Percentiles rank a stretch among this genome's conserved stretches.
These are phyloP conservation scores for Sporophila hypoxantha DNA, from an alignment of 2,113 vertebrate genomes.

Conservation along the genomic window DNA sequence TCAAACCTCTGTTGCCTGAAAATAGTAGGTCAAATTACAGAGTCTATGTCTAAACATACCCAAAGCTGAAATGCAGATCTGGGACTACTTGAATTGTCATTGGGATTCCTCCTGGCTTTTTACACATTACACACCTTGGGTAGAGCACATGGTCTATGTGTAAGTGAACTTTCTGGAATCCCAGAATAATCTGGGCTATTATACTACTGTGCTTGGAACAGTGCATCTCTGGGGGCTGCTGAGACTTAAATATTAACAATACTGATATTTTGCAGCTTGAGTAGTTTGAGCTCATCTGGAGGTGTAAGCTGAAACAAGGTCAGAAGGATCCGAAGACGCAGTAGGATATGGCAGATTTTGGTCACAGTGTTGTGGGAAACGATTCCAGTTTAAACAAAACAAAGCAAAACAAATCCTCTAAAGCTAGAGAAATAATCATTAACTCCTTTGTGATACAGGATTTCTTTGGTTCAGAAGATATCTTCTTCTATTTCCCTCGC, in stretches of 20 bases:
- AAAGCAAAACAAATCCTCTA: constrained; percentile 33
- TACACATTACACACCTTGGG: not conserved
- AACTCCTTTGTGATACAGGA: constrained; percentile 49
- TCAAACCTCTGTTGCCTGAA: not conserved
- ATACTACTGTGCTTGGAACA: not conserved
- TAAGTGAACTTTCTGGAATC: not conserved
- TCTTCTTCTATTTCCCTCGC: not conserved
- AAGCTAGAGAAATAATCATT: constrained; percentile 56
- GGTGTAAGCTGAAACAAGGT: not conserved
- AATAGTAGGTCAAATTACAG: not conserved
- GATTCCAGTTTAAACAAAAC: constrained; percentile 27
- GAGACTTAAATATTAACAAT: not conserved
- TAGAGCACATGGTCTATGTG: not conserved
- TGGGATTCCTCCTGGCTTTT: not conserved
- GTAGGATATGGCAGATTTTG: constrained; percentile 5
- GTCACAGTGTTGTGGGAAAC: constrained; percentile 15
- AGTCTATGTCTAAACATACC: not conserved
- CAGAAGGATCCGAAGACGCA: not conserved
- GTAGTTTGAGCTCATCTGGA: not conserved
- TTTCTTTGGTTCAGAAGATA: constrained; percentile 57
- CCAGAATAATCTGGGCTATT: not conserved
- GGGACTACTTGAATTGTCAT: not conserved
- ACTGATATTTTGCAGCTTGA: not conserved
- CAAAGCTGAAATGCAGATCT: not conserved
- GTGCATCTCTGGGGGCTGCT: not conserved